Percentiles rank a stretch among this genome's conserved stretches.
phyloP scores from a whole-genome alignment of 2,888 invertebrate species.

The Oxyscelio sp. region DNA sequence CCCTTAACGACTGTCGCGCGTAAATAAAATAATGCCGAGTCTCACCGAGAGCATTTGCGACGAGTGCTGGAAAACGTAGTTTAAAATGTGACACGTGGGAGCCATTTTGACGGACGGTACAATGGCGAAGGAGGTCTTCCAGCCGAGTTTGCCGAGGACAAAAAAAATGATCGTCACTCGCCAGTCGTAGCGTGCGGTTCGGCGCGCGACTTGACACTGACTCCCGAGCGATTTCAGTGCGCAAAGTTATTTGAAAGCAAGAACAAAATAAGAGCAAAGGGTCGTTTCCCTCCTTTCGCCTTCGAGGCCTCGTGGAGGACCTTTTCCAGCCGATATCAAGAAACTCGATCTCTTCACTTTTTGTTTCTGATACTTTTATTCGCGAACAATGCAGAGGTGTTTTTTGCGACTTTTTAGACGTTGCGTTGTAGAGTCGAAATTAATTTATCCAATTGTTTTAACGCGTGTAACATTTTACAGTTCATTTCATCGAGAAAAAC shows the following conservation, averaged over 20 bases:
- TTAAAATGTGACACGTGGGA: conserved; percentile 80
- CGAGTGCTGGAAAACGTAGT: conserved; percentile 86
- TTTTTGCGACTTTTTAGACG: no score
- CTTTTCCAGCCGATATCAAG: conserved; percentile 74
- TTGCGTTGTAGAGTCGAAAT: no score
- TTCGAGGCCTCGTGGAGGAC: conserved; percentile 57
- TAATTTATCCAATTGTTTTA: no score
- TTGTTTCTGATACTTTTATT: neutral
- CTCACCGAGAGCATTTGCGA: conserved; percentile 86
- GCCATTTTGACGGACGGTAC: conserved; percentile 77
- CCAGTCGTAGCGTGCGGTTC: conserved; percentile 59
- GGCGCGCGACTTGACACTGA: conserved; percentile 73
- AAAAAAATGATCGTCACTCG: conserved; percentile 62
- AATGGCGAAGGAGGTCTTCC: no score
- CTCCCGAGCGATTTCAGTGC: conserved; percentile 59
- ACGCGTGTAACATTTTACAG: no score
- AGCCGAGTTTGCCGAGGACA: neutral
- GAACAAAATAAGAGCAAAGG: conserved; percentile 69
- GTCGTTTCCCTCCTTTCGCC: conserved; percentile 73
- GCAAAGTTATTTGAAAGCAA: conserved; percentile 69
- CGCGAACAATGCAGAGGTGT: neutral
- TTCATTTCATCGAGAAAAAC: no score
- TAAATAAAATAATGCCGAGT: no score
- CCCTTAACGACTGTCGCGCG: no score
- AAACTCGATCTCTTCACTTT: conserved; percentile 53